Evolutionary conservation across 2,113 vertebrate genomes (phyloP).

Genomic region (Ciconia stormi): DNA sequence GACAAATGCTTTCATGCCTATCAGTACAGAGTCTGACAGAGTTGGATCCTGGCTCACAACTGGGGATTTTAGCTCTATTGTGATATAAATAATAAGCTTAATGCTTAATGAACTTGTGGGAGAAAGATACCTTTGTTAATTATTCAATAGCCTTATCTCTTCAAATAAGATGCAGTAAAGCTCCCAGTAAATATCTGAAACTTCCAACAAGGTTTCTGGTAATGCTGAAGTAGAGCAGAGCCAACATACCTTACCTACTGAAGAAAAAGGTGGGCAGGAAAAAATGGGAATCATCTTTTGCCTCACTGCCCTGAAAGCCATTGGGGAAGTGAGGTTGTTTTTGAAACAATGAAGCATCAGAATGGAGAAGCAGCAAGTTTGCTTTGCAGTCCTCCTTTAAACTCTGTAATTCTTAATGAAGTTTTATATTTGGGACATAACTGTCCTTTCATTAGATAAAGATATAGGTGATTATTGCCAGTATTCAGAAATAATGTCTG

Average conservation of each 20-base stretch:
- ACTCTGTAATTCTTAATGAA: neutral
- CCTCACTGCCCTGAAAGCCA: neutral
- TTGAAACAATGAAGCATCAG: neutral
- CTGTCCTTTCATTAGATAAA: neutral
- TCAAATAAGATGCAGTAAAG: neutral
- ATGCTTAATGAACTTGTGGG: neutral
- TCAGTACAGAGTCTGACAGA: neutral
- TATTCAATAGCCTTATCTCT: neutral
- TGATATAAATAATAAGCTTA: slow-evolving; percentile 39
- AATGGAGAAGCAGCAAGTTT: neutral
- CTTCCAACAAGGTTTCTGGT: neutral
- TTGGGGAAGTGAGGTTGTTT: neutral
- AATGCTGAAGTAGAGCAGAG: neutral
- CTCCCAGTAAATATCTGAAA: neutral
- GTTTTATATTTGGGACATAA: neutral
- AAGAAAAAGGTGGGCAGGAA: neutral
- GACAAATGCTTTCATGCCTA: slow-evolving; percentile 30
- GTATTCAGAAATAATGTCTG: neutral
- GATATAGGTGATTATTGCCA: neutral
- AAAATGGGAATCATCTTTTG: neutral
- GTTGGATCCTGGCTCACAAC: neutral
- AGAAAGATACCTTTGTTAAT: slow-evolving; percentile 21
- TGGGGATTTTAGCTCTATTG: neutral
- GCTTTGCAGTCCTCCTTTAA: neutral
- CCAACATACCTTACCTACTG: neutral